phyloP scores from a whole-genome alignment of 2,888 invertebrate genomes.

The Tenthredo distinguenda region DNA sequence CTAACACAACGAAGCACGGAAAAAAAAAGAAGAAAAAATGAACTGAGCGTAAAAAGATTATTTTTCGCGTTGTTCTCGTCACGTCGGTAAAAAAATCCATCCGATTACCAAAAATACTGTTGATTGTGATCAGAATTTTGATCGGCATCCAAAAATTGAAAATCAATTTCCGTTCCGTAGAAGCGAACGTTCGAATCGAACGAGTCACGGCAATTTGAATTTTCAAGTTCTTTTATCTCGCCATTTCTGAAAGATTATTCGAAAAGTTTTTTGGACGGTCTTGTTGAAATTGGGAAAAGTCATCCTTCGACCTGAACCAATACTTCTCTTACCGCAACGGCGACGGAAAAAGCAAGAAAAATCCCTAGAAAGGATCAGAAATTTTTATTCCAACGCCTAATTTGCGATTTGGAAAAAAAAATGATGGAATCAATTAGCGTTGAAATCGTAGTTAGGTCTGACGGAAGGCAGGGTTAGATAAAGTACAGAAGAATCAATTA shows the following conservation, averaged over 20 bases:
- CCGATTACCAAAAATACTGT: background rate
- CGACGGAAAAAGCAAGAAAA: background rate
- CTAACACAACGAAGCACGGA: background rate
- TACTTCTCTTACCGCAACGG: too few species aligned
- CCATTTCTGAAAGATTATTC: too few species aligned
- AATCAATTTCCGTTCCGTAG: too few species aligned
- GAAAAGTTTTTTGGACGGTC: background rate
- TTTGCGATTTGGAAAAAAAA: background rate
- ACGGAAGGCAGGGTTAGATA: background rate
- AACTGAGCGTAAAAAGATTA: background rate
- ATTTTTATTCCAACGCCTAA: background rate
- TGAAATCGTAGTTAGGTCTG: background rate
- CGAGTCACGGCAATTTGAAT: too few species aligned
- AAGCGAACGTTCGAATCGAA: too few species aligned
- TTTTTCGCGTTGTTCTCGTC: background rate
- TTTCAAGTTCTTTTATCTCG: too few species aligned
- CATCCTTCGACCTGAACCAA: background rate
- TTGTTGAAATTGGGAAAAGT: background rate
- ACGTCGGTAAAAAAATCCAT: background rate
- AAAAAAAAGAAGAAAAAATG: background rate
- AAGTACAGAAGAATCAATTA: conserved; percentile 33
- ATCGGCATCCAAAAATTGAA: too few species aligned
- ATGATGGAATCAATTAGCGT: background rate
- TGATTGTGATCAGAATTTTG: background rate
- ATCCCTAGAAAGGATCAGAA: background rate